Evolutionary conservation across 2,888 invertebrate genomes (phyloP).

Genomic region (Thelaira solivaga): DNA sequence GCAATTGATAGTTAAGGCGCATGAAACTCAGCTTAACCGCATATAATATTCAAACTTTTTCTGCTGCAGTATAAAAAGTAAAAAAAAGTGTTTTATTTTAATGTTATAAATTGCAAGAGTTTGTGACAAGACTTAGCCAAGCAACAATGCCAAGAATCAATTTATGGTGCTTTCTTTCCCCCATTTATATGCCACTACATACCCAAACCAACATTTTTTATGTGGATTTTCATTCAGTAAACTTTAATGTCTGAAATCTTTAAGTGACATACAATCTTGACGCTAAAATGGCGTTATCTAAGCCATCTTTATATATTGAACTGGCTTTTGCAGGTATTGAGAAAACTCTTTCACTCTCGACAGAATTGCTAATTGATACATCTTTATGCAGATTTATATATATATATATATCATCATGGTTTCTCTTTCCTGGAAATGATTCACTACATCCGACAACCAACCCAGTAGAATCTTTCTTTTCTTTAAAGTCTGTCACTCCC

Average conservation of each 20-base stretch:
- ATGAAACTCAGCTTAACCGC: no score
- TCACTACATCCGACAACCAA: no score
- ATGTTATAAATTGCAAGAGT: slow-evolving; percentile 46
- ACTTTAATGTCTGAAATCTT: neutral
- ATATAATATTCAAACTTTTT: neutral
- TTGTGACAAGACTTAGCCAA: slow-evolving; percentile 54
- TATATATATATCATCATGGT: no score
- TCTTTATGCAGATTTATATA: no score
- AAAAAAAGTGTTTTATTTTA: neutral
- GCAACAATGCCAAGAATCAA: slow-evolving; percentile 51
- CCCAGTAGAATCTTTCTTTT: no score
- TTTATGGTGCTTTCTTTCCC: slow-evolving; percentile 26
- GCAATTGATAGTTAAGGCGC: no score
- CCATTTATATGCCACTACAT: neutral
- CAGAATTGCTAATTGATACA: no score
- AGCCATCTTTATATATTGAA: neutral
- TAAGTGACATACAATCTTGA: neutral
- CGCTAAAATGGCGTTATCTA: neutral
- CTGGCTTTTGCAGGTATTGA: no score
- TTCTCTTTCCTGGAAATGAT: no score
- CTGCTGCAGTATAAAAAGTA: neutral
- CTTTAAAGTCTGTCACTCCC: no score
- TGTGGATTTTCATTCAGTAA: slow-evolving; percentile 12
- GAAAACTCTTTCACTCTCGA: no score
- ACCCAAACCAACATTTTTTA: neutral